Percentiles rank a stretch among this genome's conserved stretches.
These are phyloP conservation scores for Neodiprion virginianus DNA, from an alignment of 1,140 invertebrate species.

Conservation along the genomic window DNA sequence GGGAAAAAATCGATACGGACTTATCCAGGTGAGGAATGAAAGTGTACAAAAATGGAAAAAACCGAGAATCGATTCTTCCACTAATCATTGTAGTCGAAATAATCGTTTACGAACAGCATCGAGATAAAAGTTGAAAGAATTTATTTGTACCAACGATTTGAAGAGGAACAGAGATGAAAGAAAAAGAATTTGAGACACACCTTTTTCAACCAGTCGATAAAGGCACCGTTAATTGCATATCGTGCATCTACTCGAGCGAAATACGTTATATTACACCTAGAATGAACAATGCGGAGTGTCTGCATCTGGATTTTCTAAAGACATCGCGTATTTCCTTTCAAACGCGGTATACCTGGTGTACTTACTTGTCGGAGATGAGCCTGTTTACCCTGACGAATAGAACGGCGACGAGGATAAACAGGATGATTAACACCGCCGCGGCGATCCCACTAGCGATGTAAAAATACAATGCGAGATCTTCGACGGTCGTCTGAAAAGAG, in stretches of 20 bases:
- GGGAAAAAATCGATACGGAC: background rate
- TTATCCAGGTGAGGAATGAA: conserved; percentile 9
- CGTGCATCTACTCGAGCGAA: too few relatives aligned
- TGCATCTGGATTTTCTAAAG: too few relatives aligned
- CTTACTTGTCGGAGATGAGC: conserved; percentile 42
- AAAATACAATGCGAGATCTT: conserved; percentile 45
- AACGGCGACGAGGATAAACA: conserved; percentile 42
- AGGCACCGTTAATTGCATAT: too few relatives aligned
- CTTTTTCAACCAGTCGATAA: too few relatives aligned
- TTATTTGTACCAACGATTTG: background rate
- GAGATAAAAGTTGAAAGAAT: too few relatives aligned
- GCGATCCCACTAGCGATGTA: conserved; percentile 46
- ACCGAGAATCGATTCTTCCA: too few relatives aligned
- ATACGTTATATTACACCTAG: too few relatives aligned
- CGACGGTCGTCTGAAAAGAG: conserved; percentile 37
- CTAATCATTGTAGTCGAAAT: too few relatives aligned
- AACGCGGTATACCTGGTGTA: conserved; percentile 18
- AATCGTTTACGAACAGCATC: too few relatives aligned
- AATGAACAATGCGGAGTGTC: too few relatives aligned
- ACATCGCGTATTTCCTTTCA: too few relatives aligned
- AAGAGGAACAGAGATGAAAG: background rate
- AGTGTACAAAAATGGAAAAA: background rate
- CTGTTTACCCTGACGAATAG: conserved; percentile 47
- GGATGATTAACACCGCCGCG: conserved; percentile 31
- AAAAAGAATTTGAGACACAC: background rate